Evolutionary conservation across 1,140 invertebrate species (phyloP).

Genomic region (Drosophila lacteicornis): DNA sequence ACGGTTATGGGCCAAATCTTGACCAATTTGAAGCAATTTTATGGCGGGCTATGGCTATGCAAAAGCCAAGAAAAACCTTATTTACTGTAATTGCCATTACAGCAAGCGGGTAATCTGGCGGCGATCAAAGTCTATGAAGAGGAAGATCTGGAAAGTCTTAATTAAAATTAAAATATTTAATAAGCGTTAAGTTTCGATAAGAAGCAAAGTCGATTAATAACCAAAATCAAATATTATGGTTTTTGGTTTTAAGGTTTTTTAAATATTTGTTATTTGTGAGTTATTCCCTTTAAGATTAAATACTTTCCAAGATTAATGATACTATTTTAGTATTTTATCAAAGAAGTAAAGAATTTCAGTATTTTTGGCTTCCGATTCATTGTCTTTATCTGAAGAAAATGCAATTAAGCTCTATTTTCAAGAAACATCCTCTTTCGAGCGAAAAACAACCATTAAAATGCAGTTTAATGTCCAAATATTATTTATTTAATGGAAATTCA

Average conservation of each 20-base stretch:
- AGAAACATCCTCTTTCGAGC: not conserved
- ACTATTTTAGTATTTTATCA: not conserved
- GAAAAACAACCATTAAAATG: not conserved
- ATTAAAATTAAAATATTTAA: not conserved
- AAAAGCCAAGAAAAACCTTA: slow-evolving; percentile 6
- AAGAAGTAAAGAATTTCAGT: not conserved
- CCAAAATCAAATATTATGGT: too few species aligned
- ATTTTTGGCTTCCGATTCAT: not conserved
- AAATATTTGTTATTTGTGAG: too few species aligned
- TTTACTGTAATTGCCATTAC: slow-evolving; percentile 13
- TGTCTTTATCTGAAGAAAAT: not conserved
- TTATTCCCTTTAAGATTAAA: not conserved
- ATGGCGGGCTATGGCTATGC: slow-evolving; percentile 2
- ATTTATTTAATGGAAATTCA: not conserved
- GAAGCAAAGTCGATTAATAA: too few species aligned
- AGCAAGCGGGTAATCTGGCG: not conserved
- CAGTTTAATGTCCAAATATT: not conserved
- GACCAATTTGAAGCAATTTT: slow-evolving; percentile 22
- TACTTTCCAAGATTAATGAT: too few species aligned
- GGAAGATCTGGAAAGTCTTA: not conserved
- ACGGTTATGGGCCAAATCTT: slow-evolving; percentile 22
- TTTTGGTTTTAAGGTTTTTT: too few species aligned
- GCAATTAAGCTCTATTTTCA: not conserved
- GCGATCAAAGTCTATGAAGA: slow-evolving; percentile 12
- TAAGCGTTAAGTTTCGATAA: not conserved